Evolutionary conservation across 2,113 vertebrate genomes (phyloP), one percentile per base, ranked within the genome.

Genomic region (Toxotes jaculatrix): DNA sequence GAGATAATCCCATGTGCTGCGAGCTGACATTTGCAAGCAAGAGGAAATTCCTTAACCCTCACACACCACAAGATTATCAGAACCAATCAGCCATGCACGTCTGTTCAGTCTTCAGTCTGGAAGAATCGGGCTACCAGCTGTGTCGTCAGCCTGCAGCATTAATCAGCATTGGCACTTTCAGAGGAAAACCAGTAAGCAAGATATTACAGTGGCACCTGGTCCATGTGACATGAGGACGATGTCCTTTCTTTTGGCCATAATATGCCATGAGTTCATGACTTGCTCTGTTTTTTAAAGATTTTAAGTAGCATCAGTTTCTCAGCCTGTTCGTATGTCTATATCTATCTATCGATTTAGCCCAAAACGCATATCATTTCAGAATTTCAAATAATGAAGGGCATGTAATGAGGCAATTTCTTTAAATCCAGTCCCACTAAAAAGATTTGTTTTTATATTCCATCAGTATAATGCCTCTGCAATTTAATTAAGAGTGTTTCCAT

Each of bases 1-100:
- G 36, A 65, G 71, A 77, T 78, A 74, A 83, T 76, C 63, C 61
- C 38, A 1, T 66, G 65, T 61, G 74, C 57, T 59, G 47, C 27
- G 69, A 53, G 13, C 19, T 40, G 36, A 45, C 49, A 45, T 80
- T 79, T 74, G 13, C 23, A 51, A 63, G 49, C 27, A 51, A 78
- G 32, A 60, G 1, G 4, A 27, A 27, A 84, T 62, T 72, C 12
- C 45, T 79, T 32, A 56, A 71, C 62, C 53, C 49, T 80, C 42
- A 59, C 45, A 74, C 23, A 55, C 8, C 7, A 64, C 13, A 32
- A 49, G 57, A 85, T 83, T 62, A 80, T 61, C 68, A 60, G 2
- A 2, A 32, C 19, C 60, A 77, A 49, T 84, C 73, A 74, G 75
- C 47, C 40, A 55, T 23, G 42, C 60, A 7, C 47, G 31, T 62